Evolutionary conservation across 1,140 invertebrate species (phyloP), one percentile per base, ranked within the genome.

Genomic region (Bombus confusus): DNA sequence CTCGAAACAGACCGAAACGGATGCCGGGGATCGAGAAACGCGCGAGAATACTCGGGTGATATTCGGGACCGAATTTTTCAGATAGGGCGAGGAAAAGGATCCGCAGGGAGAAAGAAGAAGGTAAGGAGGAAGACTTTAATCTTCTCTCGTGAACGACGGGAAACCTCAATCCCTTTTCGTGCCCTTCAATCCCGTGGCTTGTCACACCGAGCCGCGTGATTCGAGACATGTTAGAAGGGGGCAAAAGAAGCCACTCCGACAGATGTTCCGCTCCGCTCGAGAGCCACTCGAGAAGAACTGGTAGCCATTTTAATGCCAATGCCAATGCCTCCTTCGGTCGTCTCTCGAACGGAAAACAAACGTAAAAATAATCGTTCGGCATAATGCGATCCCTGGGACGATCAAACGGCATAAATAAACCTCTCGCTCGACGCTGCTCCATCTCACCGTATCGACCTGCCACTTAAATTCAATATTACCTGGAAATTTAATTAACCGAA

Each of bases 171-270:
- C 79, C 75, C 86, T 89, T 90, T 90, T 85, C 81, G 74, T 89
- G 79, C 74, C 89, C 86, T 82, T 90, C 88, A 82, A 87, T 90
- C 85, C 86, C 74, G 52, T 79, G 64, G 62, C 88, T 90, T 90
- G 89, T 90, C 89, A 64, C 75, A n/a, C 62, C 78, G 15, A 62
- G 73, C 77, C 85, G 74, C 76, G 69, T 86, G 79, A 86, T 90
- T 87, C 79, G 43, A 75, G 71, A 66, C 79, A 83, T 84, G 82
- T 78, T 75, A 68, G 86, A 69, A 80, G 77, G 79, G 31, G 62
- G 71, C 83, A 43, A 68, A 86, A 89, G 89, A 88, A 87, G 85
- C 85, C 89, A 91, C 90, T 85, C 81, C 89, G 89, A 91, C 90
- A 91, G 90, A 91, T 91, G 90, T 88, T 91, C 89, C 80, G 80